These are phyloP conservation scores for Entomobrya multifasciata DNA, from an alignment of 2,888 invertebrate genomes.

Conservation along the genomic window DNA sequence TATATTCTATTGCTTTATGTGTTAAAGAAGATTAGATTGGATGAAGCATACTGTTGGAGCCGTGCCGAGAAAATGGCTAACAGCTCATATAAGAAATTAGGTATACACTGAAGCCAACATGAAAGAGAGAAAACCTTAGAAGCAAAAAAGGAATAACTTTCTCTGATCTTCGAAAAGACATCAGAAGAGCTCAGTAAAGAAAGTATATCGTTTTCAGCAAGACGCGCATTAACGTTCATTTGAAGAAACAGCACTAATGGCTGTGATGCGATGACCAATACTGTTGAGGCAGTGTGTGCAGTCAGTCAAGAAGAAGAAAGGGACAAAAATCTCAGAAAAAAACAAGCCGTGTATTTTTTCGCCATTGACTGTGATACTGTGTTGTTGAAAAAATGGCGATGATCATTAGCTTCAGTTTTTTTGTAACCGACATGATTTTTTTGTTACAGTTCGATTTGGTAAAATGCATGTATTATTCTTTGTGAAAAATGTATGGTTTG, in stretches of 20 bases:
- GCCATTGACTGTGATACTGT: background rate
- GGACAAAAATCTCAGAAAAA: conserved; percentile 13
- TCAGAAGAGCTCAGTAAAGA: background rate
- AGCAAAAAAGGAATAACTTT: conserved; percentile 21
- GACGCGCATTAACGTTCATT: conserved; percentile 38
- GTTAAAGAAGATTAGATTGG: conserved; percentile 9
- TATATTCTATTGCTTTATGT: background rate
- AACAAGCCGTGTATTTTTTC: no score
- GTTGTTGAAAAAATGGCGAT: background rate
- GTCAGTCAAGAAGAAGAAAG: background rate
- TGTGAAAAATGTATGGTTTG: conserved; percentile 33
- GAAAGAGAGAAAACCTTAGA: background rate
- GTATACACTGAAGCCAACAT: background rate
- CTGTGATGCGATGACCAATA: background rate
- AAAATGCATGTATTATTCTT: background rate
- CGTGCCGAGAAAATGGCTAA: conserved; percentile 11
- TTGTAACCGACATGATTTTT: conserved; percentile 10
- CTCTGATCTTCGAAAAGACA: conserved; percentile 27
- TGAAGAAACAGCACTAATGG: background rate
- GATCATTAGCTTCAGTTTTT: conserved; percentile 54
- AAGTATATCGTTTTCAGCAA: conserved; percentile 35
- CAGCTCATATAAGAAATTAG: background rate
- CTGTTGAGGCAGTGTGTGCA: background rate
- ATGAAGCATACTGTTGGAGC: background rate
- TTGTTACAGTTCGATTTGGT: background rate